Conservation (phyloP, 2,113 vertebrate species). For the Pterophyllum scalare region DNA sequence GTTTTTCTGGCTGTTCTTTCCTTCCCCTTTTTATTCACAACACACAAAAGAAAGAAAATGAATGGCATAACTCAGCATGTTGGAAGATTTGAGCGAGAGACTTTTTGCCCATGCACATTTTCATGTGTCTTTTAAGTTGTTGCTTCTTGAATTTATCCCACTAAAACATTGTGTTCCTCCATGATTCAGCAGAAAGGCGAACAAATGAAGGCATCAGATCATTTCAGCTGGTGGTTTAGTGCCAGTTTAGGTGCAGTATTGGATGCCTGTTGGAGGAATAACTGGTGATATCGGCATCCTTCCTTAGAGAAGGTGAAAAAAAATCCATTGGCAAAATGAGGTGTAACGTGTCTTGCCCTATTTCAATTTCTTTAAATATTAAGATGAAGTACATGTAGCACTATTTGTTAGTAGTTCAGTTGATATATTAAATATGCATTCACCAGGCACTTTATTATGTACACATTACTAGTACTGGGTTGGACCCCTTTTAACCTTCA, state of each 20-base stretch:
- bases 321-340: accelerated
- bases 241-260: background rate
- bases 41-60: background rate
- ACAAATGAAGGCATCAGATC: background rate
- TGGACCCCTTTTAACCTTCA: background rate
- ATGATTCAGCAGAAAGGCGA: background rate
- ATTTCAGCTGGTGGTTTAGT: background rate
- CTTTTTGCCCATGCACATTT: background rate
- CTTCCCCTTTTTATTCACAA: conserved; percentile 1
- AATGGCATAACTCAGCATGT: background rate
- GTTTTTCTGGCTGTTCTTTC: background rate
- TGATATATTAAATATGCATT: no score
- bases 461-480: background rate
- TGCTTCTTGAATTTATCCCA: background rate
- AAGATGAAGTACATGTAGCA: background rate
- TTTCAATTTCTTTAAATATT: background rate
- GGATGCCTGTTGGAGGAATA: background rate
- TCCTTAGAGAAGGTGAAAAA: background rate
- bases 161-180: background rate
- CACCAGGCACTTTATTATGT: no score
- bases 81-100: background rate
- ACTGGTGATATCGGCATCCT: conserved; percentile 20
- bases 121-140: background rate
- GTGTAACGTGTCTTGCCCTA: background rate
- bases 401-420: background rate